Evolutionary conservation across 2,113 vertebrate species (phyloP), one percentile per base, ranked within the genome.

Genomic region (Chaetorhynchus papuensis): DNA sequence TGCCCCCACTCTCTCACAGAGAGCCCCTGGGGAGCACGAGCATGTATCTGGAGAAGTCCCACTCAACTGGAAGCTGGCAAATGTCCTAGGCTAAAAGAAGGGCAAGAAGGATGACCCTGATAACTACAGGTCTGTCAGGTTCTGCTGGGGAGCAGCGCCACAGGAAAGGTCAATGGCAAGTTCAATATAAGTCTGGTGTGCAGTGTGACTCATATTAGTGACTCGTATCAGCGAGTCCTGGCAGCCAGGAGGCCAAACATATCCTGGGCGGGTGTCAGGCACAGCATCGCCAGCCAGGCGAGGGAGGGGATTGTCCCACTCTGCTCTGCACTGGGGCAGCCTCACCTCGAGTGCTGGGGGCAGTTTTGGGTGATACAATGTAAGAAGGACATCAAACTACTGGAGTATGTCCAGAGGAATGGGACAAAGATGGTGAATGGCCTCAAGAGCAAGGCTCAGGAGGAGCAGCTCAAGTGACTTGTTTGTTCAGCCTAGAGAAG

Each of bases 261-360:
- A 23, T 20, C 56, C 49, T 56, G 27, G 41, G 31, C 1, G 2
- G 12, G 21, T 4, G 13, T 33, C 22, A 35, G n/a, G 35, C 41
- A 42, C 31, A 70, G 63, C 63, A 70, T 28, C 0, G 0, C 35
- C 63, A 61, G 47, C 45, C 4, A 0, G 2, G 5, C 10, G 13
- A 49, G 18, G 27, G 3, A 49, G 35, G 18, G 9, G 22, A 50
- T 6, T 56, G 27, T 33, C 31, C 49, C 1, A 1, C 26, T 54
- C n/a, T 63, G 10, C 41, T 56, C 41, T 35, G 41, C 27, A 6
- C 17, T 54, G 15, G 6, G 4, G 54, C 1, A 20, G 35, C 15
- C 54, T 63, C 41, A 20, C 9, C 49, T 56, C 11, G 0, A 49
- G 56, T 33, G 3, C 27, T 77, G 27, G 3, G 26, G 16, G 27